These are phyloP conservation scores for Eristalis arbustorum DNA, from an alignment of 2,888 invertebrate genomes.

Conservation along the genomic window DNA sequence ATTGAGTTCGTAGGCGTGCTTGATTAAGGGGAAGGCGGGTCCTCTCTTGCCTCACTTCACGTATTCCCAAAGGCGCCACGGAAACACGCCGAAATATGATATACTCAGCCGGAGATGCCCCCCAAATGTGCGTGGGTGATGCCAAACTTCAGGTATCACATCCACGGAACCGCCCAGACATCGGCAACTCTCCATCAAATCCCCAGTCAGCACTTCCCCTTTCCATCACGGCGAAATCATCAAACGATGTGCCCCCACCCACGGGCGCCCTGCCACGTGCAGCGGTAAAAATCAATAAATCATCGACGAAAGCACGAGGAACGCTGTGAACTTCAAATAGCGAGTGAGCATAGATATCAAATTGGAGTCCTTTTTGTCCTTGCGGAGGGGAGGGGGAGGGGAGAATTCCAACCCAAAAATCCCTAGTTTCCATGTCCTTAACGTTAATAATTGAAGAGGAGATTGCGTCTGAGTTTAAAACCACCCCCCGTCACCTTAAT, in stretches of 20 bases:
- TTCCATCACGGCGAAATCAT: not conserved
- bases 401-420: not conserved
- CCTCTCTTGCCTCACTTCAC: too few relatives aligned
- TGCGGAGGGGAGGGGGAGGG: too few relatives aligned
- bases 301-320: constrained; percentile 4
- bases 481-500: not conserved
- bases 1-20: too few relatives aligned
- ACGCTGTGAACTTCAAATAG: constrained; percentile 1
- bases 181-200: not conserved
- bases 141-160: not conserved
- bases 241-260: not conserved
- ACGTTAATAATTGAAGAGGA: not conserved
- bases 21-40: too few relatives aligned
- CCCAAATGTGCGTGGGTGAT: not conserved
- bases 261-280: constrained; percentile 1
- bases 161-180: not conserved
- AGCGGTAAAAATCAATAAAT: constrained; percentile 32
- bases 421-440: not conserved
- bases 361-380: constrained; percentile 10
- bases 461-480: not conserved
- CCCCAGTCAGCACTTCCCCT: not conserved
- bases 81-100: too few relatives aligned
- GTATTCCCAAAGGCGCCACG: too few relatives aligned
- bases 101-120: too few relatives aligned
- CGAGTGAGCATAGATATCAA: constrained; percentile 7